Evolutionary conservation across 2,888 invertebrate genomes (phyloP).

Genomic region (Osedax frankpressi): DNA sequence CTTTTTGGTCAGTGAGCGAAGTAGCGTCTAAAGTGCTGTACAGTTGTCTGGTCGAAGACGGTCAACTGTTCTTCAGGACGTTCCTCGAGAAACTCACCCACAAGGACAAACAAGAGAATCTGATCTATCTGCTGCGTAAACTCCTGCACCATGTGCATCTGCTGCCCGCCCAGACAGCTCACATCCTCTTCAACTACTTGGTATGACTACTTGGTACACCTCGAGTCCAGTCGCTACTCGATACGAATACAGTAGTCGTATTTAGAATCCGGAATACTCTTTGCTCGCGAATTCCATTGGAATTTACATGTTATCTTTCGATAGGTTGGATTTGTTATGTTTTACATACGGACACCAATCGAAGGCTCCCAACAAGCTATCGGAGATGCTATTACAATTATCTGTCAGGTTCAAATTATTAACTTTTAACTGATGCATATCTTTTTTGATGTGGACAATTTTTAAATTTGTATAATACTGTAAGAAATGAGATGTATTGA

Average conservation of each 20-base stretch:
- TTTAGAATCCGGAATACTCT: no score
- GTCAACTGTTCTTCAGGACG: conserved; percentile 83
- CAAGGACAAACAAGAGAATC: conserved; percentile 57
- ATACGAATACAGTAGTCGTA: no score
- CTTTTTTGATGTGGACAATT: no score
- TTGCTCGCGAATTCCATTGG: no score
- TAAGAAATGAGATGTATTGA: no score
- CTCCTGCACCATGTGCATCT: conserved; percentile 81
- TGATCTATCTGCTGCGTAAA: conserved; percentile 80
- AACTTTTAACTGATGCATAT: no score
- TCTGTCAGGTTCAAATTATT: conserved; percentile 97
- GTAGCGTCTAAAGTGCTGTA: conserved; percentile 93
- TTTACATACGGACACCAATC: conserved; percentile 88
- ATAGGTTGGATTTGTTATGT: conserved; percentile 89
- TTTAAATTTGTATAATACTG: no score
- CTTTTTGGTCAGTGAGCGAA: no score
- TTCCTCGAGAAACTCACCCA: conserved; percentile 81
- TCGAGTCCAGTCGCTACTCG: no score
- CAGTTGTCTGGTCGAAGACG: conserved; percentile 94
- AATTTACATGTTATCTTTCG: not conserved
- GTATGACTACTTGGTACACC: conserved; percentile 46
- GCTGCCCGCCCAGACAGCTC: conserved; percentile 82
- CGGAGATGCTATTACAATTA: conserved; percentile 79
- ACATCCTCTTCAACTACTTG: conserved; percentile 92
- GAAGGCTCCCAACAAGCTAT: conserved; percentile 88